Base-by-base conservation (phyloP, 2,797 vertebrate genomes). In the Valencia hispanica region DNA sequence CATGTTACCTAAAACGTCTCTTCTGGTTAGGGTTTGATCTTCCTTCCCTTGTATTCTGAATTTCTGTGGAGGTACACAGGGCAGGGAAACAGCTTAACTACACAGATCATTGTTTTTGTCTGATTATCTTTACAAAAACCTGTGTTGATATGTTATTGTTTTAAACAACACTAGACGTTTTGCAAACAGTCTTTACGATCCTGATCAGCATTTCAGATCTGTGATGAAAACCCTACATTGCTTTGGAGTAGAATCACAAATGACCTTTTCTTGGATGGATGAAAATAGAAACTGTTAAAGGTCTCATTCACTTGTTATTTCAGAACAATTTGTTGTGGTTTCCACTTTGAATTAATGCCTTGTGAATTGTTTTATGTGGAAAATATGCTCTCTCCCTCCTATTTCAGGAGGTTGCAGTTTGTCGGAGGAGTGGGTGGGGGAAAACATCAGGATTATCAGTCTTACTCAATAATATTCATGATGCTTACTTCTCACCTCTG, bases 131-230 rank as follows among this genome's bases (percentile, higher is more conserved):
- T 25, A 39, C 36, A 66, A 66, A 41, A 41, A 2, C 9, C 7
- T 66, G 22, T 14, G 36, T 39, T 14, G 36, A n/a, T 39, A 41
- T 41, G 11, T 41, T 39, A 11, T 18, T 14, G 34, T 65, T 66
- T 59, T 59, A 32, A n/a, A 41, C 63, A 12, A 2, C 15, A 36
- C 10, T 1, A 11, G 32, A 15, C 10, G 12, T 66, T n/a, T 25
- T 66, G 63, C 4, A 55, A 55, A n/a, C 55, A 27, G n/a, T 27
- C 55, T 57, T n/a, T 57, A 25, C 20, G 15, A 22, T 39, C 63
- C 20, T 41, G 11, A 66, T 66, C 32, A 57, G 55, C 59, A 63
- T 63, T 63, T 66, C 22, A 39, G 63, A 41, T 66, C 63, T 41
- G 8, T n/a, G 10, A 66, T 41, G 18, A 63, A 63, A 63, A 36